Evolutionary conservation across 2,888 invertebrate genomes (phyloP), one percentile per base, ranked within the genome.

Genomic region (Xanthia icteritia): DNA sequence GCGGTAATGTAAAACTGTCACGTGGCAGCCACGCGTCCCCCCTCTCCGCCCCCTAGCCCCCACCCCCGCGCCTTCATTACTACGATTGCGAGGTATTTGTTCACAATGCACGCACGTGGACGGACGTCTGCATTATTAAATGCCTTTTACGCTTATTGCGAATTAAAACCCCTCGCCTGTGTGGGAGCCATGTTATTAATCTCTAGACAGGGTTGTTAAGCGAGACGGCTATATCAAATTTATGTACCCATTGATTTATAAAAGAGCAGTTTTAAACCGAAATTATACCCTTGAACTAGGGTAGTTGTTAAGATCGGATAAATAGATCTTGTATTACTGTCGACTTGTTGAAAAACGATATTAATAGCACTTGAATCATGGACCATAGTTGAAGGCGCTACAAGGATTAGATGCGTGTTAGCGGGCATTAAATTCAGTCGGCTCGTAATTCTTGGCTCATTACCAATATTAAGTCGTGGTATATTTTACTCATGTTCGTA

Each of bases 61-160:
- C 89, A 86, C 90, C 93, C 93, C 93, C 92, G 88, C 84, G 82
- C 92, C 91, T 94, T 96, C 96, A 96, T 96, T 96, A 96, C 93
- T 90, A 77, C 92, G 93, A 96, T 96, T 94, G 95, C 94, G 91
- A 91, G 92, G 94, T 94, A 96, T 96, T 96, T 96, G 95, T 95
- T 94, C 95, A 91, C 91, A 88, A 91, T 89, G 86, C 92, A 90
- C 92, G 94, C 95, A 95, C 95, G 94, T 94, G 95, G 89, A 86
- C 94, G 92, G 94, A 95, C 95, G 96, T 94, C 93, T 96, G 96
- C 96, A 96, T 96, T 96, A 96, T 96, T 96, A 96, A 96, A 96
- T 96, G 96, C 95, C 96, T 96, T 96, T 96, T 95, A 96, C 94
- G 95, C 95, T 96, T 96, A 96, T 96, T 96, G 95, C 94, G 88